A percentile compares a stretch with the other conserved stretches of the same genome.
These are phyloP conservation scores for Hippasteria phrygiana DNA, from an alignment of 53 echinoderm and acorn worm species.

Conservation along the genomic window DNA sequence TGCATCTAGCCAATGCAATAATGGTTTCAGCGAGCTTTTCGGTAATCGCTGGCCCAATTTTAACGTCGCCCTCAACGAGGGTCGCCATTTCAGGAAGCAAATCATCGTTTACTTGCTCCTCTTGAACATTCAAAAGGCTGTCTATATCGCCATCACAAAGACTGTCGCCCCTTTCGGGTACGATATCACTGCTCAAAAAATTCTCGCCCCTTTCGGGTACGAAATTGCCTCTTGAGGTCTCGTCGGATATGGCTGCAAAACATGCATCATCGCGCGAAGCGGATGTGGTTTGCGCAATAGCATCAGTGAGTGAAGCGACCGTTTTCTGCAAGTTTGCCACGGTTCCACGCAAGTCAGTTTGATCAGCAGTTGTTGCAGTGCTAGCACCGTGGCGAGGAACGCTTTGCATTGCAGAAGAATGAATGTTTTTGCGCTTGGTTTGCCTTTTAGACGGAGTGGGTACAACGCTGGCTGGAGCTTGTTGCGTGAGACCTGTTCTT, in stretches of 20 bases:
- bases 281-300: background rate
- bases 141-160: conserved; percentile 7
- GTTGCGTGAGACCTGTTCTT: background rate
- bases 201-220: background rate
- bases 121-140: background rate
- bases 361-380: background rate
- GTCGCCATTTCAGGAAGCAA: background rate
- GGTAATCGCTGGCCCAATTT: background rate
- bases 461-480: background rate
- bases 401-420: background rate
- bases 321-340: no score
- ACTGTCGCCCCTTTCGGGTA: conserved; percentile 7
- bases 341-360: background rate
- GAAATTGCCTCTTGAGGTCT: background rate
- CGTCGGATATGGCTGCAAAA: background rate
- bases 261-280: background rate
- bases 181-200: background rate
- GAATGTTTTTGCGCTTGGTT: background rate
- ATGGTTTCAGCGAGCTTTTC: background rate
- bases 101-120: background rate
- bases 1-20: background rate
- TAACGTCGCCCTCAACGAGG: background rate
- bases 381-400: background rate
- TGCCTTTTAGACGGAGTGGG: background rate
- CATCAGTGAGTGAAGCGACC: background rate